Evolutionary conservation across 1,140 invertebrate species (phyloP).

Genomic region (Planococcus citri): DNA sequence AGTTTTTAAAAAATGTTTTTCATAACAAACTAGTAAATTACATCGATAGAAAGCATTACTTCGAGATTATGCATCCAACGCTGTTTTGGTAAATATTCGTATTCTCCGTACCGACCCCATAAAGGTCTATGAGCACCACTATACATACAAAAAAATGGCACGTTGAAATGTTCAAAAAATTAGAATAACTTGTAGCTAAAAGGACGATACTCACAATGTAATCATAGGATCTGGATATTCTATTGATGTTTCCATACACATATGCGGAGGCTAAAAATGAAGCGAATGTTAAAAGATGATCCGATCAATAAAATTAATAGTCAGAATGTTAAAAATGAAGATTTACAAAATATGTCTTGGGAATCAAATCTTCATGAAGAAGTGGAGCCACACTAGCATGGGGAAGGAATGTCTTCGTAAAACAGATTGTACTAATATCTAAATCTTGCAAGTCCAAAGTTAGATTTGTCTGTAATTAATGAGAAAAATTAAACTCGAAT

Average conservation of each 20-base stretch:
- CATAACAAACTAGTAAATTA: constrained; percentile 20
- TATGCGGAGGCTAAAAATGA: constrained; percentile 45
- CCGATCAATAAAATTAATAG: background rate
- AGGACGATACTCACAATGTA: constrained; percentile 42
- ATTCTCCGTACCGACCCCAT: constrained; percentile 72
- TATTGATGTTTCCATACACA: constrained; percentile 55
- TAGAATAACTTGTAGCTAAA: constrained; percentile 17
- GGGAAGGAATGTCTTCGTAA: background rate
- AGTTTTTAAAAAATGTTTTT: background rate
- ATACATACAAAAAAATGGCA: constrained; percentile 30
- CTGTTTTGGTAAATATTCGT: constrained; percentile 64
- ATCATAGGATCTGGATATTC: constrained; percentile 49
- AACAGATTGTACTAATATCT: background rate
- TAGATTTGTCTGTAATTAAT: background rate
- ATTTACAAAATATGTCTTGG: background rate
- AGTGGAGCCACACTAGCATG: background rate
- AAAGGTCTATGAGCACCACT: constrained; percentile 68
- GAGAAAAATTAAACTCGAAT: no score
- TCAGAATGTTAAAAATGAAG: background rate
- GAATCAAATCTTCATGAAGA: background rate
- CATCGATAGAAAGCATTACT: constrained; percentile 34
- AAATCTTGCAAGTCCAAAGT: background rate
- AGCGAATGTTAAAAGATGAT: no score
- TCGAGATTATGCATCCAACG: constrained; percentile 76
- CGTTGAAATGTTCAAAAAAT: background rate